Conservation (phyloP, 2,888 invertebrate species). For the Parnassius glacialis region DNA sequence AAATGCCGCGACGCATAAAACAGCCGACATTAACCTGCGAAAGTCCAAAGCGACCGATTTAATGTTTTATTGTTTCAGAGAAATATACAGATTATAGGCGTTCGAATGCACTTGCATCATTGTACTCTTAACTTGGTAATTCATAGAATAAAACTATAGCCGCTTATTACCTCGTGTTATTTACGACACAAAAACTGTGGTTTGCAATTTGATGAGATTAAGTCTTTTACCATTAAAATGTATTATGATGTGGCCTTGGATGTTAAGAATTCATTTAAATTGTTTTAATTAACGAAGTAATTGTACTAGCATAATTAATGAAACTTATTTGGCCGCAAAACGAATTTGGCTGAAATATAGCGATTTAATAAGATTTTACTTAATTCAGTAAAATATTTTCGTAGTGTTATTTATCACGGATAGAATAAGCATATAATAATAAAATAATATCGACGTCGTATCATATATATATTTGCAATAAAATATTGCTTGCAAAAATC, state of each 20-base stretch:
- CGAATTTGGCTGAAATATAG: no score
- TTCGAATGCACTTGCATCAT: background rate
- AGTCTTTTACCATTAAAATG: background rate
- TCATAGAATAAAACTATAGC: background rate
- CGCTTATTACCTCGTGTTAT: background rate
- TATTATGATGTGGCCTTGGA: background rate
- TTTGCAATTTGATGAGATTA: background rate
- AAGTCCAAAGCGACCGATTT: slow-evolving; percentile 44
- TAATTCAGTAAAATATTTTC: no score
- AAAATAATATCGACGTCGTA: no score
- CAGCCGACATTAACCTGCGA: slow-evolving; percentile 45
- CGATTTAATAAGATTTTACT: no score
- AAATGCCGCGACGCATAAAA: slow-evolving; percentile 57
- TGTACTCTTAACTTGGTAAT: background rate
- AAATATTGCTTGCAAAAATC: no score
- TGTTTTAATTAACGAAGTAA: background rate
- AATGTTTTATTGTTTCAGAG: slow-evolving; percentile 56
- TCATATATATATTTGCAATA: no score
- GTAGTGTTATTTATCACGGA: no score
- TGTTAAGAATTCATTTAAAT: background rate
- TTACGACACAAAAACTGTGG: background rate
- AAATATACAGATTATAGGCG: slow-evolving; percentile 35
- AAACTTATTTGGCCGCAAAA: no score
- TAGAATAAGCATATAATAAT: no score
- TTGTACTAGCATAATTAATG: no score